A percentile compares a stretch with the other conserved stretches of the same genome.
phyloP scores from a whole-genome alignment of 2,113 vertebrate species.

The Actenoides lindsayi region DNA sequence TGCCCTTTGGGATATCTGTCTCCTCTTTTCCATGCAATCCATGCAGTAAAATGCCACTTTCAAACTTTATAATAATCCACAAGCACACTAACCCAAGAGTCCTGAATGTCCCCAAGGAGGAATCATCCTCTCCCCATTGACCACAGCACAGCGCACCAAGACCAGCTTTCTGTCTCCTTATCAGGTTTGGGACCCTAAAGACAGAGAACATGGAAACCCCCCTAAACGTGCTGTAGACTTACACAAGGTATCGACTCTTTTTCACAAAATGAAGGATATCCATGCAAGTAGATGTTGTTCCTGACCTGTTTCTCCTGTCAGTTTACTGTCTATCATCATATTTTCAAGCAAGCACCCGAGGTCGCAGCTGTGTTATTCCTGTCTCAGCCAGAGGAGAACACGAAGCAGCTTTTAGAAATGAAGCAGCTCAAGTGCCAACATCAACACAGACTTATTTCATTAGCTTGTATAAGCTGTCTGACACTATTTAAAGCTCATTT shows the following conservation, averaged over 20 bases:
- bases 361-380: fast-evolving
- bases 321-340: not conserved
- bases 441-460: not conserved
- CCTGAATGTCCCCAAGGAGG: fast-evolving
- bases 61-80: not conserved
- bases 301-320: not conserved
- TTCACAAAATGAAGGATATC: not conserved
- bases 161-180: not conserved
- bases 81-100: not conserved
- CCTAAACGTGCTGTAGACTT: not conserved
- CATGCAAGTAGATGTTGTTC: not conserved
- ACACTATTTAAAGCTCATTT: not conserved
- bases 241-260: not conserved
- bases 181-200: not conserved
- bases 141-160: not conserved
- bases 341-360: not conserved
- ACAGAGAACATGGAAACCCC: not conserved
- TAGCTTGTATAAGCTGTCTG: not conserved
- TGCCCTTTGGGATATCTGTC: not conserved
- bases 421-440: not conserved
- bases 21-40: not conserved
- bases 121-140: not conserved
- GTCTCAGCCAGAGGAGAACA: not conserved
- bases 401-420: not conserved
- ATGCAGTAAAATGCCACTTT: not conserved